A percentile compares a stretch with the other conserved stretches of the same genome.
Evolutionary conservation across 2,888 invertebrate species (phyloP).

Genomic region (Merodon equestris): DNA sequence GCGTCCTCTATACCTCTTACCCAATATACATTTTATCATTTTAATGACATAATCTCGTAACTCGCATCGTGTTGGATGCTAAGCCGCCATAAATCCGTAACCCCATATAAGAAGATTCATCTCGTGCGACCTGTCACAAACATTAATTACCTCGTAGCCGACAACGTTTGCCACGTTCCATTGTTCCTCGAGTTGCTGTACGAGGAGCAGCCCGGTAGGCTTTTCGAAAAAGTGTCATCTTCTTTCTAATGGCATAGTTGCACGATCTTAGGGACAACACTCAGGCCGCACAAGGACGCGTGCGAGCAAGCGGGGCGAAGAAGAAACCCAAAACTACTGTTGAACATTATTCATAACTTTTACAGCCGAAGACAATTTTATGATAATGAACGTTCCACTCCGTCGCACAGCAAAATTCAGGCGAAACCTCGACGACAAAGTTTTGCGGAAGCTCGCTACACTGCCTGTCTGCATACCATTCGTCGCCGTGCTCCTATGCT

Average conservation of each 20-base stretch:
- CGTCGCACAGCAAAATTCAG: slow-evolving; percentile 29
- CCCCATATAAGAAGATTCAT: background rate
- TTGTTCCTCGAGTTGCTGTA: no score
- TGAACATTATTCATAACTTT: slow-evolving; percentile 44
- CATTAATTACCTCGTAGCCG: slow-evolving; percentile 6
- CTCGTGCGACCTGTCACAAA: background rate
- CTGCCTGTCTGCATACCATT: slow-evolving; percentile 12
- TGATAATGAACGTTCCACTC: slow-evolving; percentile 29
- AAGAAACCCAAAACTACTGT: slow-evolving; percentile 26
- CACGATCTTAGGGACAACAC: slow-evolving; percentile 3
- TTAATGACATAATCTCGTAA: background rate
- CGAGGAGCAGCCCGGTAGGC: background rate
- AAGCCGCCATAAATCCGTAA: slow-evolving; percentile 3
- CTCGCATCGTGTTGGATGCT: no score
- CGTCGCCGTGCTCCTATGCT: no score
- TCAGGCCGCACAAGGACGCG: background rate
- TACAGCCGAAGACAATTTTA: slow-evolving; percentile 7
- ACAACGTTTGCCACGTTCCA: background rate
- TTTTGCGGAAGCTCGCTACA: slow-evolving; percentile 22
- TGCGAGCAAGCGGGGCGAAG: background rate
- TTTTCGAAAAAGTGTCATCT: slow-evolving; percentile 12
- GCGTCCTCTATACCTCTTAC: no score
- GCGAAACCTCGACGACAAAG: slow-evolving; percentile 27
- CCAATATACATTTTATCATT: no score
- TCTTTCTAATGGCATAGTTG: slow-evolving; percentile 10